These are phyloP conservation scores for Paralichthys olivaceus DNA, from an alignment of 2,113 vertebrate genomes.

Conservation along the genomic window DNA sequence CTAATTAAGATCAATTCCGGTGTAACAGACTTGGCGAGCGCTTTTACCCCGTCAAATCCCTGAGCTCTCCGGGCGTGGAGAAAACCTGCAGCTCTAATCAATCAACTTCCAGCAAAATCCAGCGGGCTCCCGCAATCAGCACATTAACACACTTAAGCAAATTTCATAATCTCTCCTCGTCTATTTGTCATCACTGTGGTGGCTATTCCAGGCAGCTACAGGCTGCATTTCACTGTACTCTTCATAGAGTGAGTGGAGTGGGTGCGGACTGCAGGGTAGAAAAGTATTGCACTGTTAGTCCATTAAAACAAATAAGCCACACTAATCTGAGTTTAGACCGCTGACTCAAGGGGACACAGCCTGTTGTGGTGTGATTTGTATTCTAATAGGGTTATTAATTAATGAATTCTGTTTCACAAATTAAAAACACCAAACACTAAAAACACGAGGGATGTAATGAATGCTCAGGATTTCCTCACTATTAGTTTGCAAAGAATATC, in stretches of 20 bases:
- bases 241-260: constrained; percentile 20
- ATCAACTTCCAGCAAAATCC: constrained; percentile 92
- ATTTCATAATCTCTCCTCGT: constrained; percentile 90
- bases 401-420: constrained; percentile 63
- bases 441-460: constrained; percentile 66
- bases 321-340: constrained; percentile 52
- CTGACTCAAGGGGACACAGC: constrained; percentile 57
- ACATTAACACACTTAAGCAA: constrained; percentile 98
- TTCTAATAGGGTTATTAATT: constrained; percentile 63
- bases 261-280: constrained; percentile 15
- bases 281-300: constrained; percentile 48
- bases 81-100: constrained; percentile 93
- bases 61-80: constrained; percentile 92
- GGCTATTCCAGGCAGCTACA: constrained; percentile 66
- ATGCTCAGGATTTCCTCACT: constrained; percentile 60
- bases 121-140: constrained; percentile 88
- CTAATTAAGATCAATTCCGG: constrained; percentile 99
- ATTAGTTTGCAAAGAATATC: constrained; percentile 55
- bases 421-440: constrained; percentile 57
- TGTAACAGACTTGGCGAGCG: constrained; percentile 96
- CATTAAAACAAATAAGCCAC: constrained; percentile 64
- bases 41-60: constrained; percentile 90
- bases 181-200: constrained; percentile 87
- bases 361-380: constrained; percentile 50
- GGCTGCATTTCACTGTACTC: constrained; percentile 38